Conservation (phyloP, 1,140 invertebrate species). For the Vanessa atalanta region DNA sequence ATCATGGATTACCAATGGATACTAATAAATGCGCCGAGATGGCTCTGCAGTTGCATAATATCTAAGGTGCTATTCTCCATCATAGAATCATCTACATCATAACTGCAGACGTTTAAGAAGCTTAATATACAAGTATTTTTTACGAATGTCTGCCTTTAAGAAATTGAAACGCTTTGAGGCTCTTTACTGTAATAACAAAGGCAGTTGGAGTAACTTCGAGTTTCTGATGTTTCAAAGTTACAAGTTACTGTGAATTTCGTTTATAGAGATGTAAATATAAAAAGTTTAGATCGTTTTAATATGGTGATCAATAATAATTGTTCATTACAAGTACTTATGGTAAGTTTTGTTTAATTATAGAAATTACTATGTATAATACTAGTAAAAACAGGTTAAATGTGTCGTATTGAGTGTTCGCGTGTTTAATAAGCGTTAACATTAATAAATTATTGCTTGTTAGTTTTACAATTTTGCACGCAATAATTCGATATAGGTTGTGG, state of each 20-base stretch:
- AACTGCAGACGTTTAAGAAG: too few species aligned
- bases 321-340: neutral
- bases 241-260: conserved; percentile 2
- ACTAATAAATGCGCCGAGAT: too few species aligned
- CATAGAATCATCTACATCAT: too few species aligned
- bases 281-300: conserved; percentile 6
- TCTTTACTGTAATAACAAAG: conserved; percentile 20
- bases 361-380: too few species aligned
- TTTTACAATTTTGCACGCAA: neutral
- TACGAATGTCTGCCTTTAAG: conserved; percentile 9
- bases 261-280: neutral
- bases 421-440: too few species aligned
- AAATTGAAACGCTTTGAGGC: conserved; percentile 2
- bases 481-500: neutral
- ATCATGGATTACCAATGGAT: too few species aligned
- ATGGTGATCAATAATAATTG: conserved; percentile 15
- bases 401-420: neutral
- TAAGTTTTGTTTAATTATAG: neutral
- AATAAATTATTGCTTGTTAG: neutral
- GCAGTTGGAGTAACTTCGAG: conserved; percentile 19
- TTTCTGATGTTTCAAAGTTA: conserved; percentile 20
- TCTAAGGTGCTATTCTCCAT: too few species aligned
- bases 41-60: too few species aligned
- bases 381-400: too few species aligned
- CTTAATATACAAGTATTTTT: neutral